Percentiles rank a stretch among this genome's conserved stretches.
Conservation (phyloP, 1,140 invertebrate species). For the Centruroides vittatus region DNA sequence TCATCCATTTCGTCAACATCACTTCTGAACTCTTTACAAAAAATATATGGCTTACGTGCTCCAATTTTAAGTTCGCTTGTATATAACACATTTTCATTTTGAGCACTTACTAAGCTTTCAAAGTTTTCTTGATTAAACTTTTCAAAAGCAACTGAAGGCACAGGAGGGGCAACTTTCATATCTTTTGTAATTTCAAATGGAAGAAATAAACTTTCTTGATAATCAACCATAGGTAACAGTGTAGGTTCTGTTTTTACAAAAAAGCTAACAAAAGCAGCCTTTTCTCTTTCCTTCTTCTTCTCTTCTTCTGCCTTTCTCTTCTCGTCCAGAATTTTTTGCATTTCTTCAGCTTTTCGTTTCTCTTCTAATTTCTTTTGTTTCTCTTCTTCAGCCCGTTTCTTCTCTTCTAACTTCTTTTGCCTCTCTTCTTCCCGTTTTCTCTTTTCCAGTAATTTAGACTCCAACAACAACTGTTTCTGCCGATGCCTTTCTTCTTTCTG, state of each 20-base stretch:
- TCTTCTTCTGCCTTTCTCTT: conserved; percentile 38
- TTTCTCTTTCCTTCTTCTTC: conserved; percentile 54
- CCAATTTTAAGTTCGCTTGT: too few species aligned
- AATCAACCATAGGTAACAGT: conserved; percentile 23
- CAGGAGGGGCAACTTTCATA: conserved; percentile 63
- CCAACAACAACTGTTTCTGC: conserved; percentile 1
- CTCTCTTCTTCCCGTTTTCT: conserved; percentile 32
- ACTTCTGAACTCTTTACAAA: too few species aligned
- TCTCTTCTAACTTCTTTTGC: conserved; percentile 37
- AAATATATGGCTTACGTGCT: not conserved
- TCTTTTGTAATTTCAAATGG: conserved; percentile 62
- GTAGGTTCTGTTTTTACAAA: conserved; percentile 48
- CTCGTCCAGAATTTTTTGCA: conserved; percentile 40
- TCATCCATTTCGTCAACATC: not conserved
- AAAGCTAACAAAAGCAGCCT: conserved; percentile 59
- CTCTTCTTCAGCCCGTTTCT: conserved; percentile 27
- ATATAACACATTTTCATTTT: conserved; percentile 4
- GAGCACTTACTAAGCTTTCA: conserved; percentile 30
- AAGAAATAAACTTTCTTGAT: conserved; percentile 23
- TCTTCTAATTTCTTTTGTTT: conserved; percentile 41
- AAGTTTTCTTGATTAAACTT: conserved; percentile 32
- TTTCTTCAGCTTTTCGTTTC: conserved; percentile 27
- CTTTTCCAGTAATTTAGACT: conserved; percentile 17
- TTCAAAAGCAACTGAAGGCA: conserved; percentile 32
- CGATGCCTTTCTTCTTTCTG: conserved; percentile 1